Conservation (phyloP, 2,888 invertebrate genomes). For the Drosophila hamatofila region DNA sequence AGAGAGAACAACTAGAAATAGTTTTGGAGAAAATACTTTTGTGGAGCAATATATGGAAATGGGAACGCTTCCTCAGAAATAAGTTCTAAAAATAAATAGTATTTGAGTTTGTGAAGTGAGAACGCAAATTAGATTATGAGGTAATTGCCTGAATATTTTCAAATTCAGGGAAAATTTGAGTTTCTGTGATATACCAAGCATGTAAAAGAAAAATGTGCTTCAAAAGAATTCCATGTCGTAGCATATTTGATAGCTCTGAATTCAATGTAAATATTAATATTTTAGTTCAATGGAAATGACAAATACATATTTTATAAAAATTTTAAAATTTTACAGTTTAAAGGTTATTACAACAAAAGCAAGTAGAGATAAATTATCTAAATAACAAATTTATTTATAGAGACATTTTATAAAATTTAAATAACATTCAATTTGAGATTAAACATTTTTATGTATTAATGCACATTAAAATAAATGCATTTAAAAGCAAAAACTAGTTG, state of each 20-base stretch:
- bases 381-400: too few species aligned
- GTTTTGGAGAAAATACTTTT: background rate
- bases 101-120: background rate
- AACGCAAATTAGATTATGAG: background rate
- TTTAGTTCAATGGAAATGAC: background rate
- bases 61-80: background rate
- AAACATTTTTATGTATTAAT: too few species aligned
- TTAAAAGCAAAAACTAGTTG: too few species aligned
- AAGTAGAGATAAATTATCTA: too few species aligned
- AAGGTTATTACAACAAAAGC: too few species aligned
- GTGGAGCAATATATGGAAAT: background rate
- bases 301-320: background rate
- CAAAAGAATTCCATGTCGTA: background rate
- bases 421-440: too few species aligned
- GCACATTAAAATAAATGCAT: too few species aligned
- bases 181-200: background rate
- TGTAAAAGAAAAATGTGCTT: background rate
- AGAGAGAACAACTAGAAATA: background rate
- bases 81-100: conserved; percentile 1
- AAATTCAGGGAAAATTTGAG: background rate
- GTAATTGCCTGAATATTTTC: background rate
- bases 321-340: too few species aligned
- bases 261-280: too few species aligned
- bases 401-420: too few species aligned
- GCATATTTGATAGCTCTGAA: too few species aligned